Conservation (phyloP, 23 tunicate genomes). For the Trididemnum nubilum region DNA sequence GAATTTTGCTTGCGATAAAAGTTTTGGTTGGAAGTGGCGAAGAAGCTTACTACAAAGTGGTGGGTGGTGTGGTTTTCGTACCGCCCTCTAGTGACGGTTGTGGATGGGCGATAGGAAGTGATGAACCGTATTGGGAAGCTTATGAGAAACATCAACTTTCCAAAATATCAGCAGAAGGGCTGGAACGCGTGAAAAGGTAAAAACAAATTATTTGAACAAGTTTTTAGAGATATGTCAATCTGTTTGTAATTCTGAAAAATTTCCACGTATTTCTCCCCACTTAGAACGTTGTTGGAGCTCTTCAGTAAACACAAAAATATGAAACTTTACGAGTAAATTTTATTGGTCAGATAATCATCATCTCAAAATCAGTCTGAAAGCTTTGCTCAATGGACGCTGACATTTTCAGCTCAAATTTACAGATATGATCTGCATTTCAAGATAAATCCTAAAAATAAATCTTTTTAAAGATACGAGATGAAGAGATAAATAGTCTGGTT, state of each 20-base stretch:
- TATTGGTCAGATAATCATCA: too few relatives aligned
- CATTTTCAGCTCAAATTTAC: too few relatives aligned
- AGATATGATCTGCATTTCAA: too few relatives aligned
- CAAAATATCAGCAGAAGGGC: constrained; percentile 58
- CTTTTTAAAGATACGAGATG: too few relatives aligned
- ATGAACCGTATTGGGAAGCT: constrained; percentile 77
- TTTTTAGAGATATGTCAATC: too few relatives aligned
- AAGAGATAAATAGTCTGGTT: too few relatives aligned
- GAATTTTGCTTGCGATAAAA: constrained; percentile 21
- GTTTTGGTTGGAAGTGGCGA: background rate
- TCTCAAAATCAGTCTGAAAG: too few relatives aligned
- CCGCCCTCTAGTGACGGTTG: constrained; percentile 77
- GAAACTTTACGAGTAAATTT: too few relatives aligned
- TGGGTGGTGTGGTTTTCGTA: constrained; percentile 62
- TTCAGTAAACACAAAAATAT: too few relatives aligned
- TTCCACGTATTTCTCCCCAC: background rate
- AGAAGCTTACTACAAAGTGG: background rate
- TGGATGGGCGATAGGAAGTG: constrained; percentile 70
- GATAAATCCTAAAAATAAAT: too few relatives aligned
- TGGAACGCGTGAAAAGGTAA: constrained; percentile 65
- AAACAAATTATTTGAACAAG: background rate
- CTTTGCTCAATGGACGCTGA: too few relatives aligned
- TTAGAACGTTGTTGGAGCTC: too few relatives aligned
- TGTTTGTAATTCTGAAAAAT: background rate
- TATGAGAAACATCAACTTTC: constrained; percentile 60